Percentiles rank a stretch among this genome's conserved stretches.
Evolutionary conservation across 2,797 vertebrate species (phyloP).

Genomic region (Odontamblyopus lacepedii): DNA sequence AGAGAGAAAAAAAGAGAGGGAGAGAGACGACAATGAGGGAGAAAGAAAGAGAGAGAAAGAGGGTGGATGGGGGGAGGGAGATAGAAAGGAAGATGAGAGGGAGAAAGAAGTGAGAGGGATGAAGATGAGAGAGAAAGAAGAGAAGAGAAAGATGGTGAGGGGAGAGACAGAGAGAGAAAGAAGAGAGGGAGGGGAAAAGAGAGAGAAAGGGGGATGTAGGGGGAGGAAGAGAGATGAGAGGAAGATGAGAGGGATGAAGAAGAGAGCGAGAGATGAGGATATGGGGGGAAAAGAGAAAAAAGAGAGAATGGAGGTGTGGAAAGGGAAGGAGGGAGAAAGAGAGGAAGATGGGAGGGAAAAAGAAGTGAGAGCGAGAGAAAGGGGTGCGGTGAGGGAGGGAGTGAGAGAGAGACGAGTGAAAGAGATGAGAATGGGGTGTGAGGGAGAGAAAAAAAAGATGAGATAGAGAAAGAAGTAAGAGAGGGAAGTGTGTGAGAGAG

Average conservation of each 20-base stretch:
- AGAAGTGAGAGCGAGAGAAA: neutral
- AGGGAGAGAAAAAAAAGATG: neutral
- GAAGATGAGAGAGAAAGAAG: neutral
- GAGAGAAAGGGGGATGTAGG: neutral
- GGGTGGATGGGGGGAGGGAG: too few relatives aligned
- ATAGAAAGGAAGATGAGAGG: neutral
- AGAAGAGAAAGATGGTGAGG: neutral
- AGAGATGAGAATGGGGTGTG: too few relatives aligned
- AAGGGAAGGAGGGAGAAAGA: too few relatives aligned
- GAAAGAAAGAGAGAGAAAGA: neutral
- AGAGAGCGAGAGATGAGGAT: neutral
- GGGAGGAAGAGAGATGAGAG: neutral
- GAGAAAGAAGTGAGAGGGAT: neutral
- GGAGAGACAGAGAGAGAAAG: neutral
- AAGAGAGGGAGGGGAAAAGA: too few relatives aligned
- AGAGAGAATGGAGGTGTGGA: too few relatives aligned
- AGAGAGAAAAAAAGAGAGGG: neutral
- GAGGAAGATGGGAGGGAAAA: neutral
- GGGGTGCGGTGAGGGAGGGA: neutral
- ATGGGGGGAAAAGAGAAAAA: too few relatives aligned
- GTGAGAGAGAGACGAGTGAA: neutral
- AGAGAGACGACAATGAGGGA: neutral
- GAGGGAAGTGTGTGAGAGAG: neutral
- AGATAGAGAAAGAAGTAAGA: neutral
- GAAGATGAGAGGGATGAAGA: neutral